Base-by-base conservation (phyloP, 2,888 invertebrate species). In the Pterostichus niger region DNA sequence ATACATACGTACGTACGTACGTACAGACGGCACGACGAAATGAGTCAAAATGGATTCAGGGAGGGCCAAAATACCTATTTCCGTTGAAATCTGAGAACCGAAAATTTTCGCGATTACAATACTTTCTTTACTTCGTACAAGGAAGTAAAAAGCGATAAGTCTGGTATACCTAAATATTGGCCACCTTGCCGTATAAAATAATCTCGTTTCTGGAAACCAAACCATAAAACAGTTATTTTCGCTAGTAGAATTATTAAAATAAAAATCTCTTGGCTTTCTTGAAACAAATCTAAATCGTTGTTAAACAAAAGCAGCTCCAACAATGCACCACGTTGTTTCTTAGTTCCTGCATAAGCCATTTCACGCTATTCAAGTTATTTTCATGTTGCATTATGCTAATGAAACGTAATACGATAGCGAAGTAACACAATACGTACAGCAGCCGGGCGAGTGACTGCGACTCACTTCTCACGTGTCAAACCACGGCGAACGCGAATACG, bases 401-500 rank as follows among this genome's bases (percentile, higher is more conserved):
- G 68, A 71, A 71, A 71, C 44, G 68, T 71, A 71, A 71, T 71
- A 40, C 44, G 68, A 71, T 71, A 71, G 15, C 68, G 40, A 40
- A 9, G 40, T 44, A 71, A 76, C 52, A 52, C 75, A 76, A 76
- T 40, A 40, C 40, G 35, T 13, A 49, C 68, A 13, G 9, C 44
- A 35, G 33, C 40, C 6, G 35, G 24, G 9, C 35, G 71, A 40
- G 49, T 33, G 76, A 54, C 76, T 33, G 52, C 13, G 40, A 56
- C 77, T 77, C 77, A 77, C 56, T 40, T 77, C 77, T 77, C 77
- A 77, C 56, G 59, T 77, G 77, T 40, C 77, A 56, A 54, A 76
- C 54, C 54, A n/a, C 40, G 77, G 17, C 13, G 11, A 46, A 9
- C 46, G 35, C 40, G 40, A 40, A 40, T 24, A 40, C 1, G 40